Evolutionary conservation across 1,140 invertebrate species (phyloP).

Genomic region (Seison nebaliae): DNA sequence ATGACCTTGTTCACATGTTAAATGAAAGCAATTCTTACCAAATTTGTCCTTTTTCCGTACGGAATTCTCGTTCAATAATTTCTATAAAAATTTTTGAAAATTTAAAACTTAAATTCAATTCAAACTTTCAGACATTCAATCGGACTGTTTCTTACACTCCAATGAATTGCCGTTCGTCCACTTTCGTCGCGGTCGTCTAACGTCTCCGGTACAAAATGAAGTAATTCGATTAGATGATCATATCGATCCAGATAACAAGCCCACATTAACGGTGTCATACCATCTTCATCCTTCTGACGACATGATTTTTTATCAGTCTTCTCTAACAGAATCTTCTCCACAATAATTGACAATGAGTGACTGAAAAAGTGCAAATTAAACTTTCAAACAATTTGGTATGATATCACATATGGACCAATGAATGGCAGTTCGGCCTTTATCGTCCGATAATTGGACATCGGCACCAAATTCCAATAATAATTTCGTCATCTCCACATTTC

Average conservation of each 20-base stretch:
- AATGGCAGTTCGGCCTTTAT: slow-evolving; percentile 20
- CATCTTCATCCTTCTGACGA: slow-evolving; percentile 27
- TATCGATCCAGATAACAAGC: slow-evolving; percentile 26
- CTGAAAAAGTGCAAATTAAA: slow-evolving; percentile 13
- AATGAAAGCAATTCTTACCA: slow-evolving; percentile 15
- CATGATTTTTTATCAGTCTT: slow-evolving; percentile 18
- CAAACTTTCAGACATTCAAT: slow-evolving; percentile 27
- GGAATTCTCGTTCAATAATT: slow-evolving; percentile 13
- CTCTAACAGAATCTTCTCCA: not conserved
- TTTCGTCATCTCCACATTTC: slow-evolving; percentile 18
- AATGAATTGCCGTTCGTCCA: slow-evolving; percentile 27
- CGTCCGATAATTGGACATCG: slow-evolving; percentile 21
- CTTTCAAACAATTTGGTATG: slow-evolving; percentile 21
- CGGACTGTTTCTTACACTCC: slow-evolving; percentile 24
- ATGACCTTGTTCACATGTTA: slow-evolving; percentile 16
- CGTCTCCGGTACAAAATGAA: slow-evolving; percentile 6
- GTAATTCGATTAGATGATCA: slow-evolving; percentile 19
- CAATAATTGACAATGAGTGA: slow-evolving; percentile 4
- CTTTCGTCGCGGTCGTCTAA: slow-evolving; percentile 23
- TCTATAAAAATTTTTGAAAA: slow-evolving; percentile 8
- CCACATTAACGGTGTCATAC: slow-evolving; percentile 27
- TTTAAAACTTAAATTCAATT: slow-evolving; percentile 4
- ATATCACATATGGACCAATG: slow-evolving; percentile 25
- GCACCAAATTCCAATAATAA: slow-evolving; percentile 21
- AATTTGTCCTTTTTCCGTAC: slow-evolving; percentile 11